These are phyloP conservation scores for Aspidiotus rigidus DNA, from an alignment of 2,888 invertebrate species.

Conservation along the genomic window DNA sequence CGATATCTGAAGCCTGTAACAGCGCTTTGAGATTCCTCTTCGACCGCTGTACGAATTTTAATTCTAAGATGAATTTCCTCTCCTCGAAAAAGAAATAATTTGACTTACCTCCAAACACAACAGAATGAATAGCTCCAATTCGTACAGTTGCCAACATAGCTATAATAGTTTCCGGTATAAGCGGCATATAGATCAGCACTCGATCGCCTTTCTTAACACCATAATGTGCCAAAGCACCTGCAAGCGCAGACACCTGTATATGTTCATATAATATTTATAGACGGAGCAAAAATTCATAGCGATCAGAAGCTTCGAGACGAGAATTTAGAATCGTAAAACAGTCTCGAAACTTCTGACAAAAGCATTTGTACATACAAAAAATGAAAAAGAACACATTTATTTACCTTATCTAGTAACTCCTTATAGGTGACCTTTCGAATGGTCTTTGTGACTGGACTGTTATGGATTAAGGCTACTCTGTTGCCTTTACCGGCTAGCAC, in stretches of 20 bases:
- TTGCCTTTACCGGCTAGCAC: conserved; percentile 67
- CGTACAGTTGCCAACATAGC: conserved; percentile 81
- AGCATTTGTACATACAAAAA: no score
- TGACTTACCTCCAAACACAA: conserved; percentile 79
- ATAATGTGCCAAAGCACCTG: conserved; percentile 64
- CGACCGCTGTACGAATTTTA: no score
- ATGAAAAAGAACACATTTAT: background rate
- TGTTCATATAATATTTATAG: background rate
- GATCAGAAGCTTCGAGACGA: no score
- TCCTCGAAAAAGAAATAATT: background rate
- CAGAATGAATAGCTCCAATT: conserved; percentile 84
- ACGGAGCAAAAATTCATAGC: no score
- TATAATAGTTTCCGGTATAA: conserved; percentile 81
- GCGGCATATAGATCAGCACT: conserved; percentile 89
- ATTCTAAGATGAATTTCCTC: no score
- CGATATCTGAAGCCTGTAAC: no score
- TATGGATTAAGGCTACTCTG: conserved; percentile 75
- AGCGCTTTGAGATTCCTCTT: no score
- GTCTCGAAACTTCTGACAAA: no score
- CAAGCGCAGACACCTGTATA: conserved; percentile 59
- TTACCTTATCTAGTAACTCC: conserved; percentile 68
- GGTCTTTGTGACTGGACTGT: conserved; percentile 76
- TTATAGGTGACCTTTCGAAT: conserved; percentile 68
- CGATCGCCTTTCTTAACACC: conserved; percentile 75
- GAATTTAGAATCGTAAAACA: no score